Base-by-base conservation (phyloP, 1,140 invertebrate species). In the Danaus melanippus region DNA sequence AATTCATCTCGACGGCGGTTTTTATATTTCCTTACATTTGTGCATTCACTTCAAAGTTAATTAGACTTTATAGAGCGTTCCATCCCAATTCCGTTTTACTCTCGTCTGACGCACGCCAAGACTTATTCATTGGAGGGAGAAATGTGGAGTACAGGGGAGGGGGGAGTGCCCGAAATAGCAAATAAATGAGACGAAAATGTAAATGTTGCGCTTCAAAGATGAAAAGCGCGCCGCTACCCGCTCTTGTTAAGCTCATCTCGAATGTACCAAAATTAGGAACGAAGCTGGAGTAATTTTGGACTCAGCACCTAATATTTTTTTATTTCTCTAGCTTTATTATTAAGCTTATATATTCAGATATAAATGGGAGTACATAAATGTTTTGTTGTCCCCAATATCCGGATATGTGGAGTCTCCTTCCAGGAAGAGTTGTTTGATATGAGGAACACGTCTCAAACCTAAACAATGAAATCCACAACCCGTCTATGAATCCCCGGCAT, bases 141-240 rank as follows among this genome's bases (percentile, higher is more conserved):
- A 65, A 59, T 64, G 64, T 67, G 71, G 70, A 61, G 58, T 47
- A 56, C 55, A 71, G 50, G 65, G 60, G 54, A 46, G 56, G 67
- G 56, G 63, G 64, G 68, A 64, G 64, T 59, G 70, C 83, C 74
- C 80, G 78, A 86, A 86, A 86, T 86, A 86, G 83, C 83, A 82
- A 83, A 84, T 86, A 86, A 86, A 86, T 86, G 83, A 86, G 83
- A 86, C 83, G 83, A 86, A 86, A 86, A 86, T 86, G 83, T 86
- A 84, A 86, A 86, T 86, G 83, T 84, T 78, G 80, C 80, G 83
- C 76, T 84, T 84, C 80, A 75, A 77, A 86, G 83, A 86, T 86
- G 83, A 86, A 86, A 86, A 84, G 79, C 79, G 71, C 63, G 74
- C 75, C 80, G 79, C 74, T 75, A 71, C 76, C 62, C 74, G 73